These are phyloP conservation scores for Amphilophus citrinellus DNA, from an alignment of 2,113 vertebrate genomes.

Conservation along the genomic window DNA sequence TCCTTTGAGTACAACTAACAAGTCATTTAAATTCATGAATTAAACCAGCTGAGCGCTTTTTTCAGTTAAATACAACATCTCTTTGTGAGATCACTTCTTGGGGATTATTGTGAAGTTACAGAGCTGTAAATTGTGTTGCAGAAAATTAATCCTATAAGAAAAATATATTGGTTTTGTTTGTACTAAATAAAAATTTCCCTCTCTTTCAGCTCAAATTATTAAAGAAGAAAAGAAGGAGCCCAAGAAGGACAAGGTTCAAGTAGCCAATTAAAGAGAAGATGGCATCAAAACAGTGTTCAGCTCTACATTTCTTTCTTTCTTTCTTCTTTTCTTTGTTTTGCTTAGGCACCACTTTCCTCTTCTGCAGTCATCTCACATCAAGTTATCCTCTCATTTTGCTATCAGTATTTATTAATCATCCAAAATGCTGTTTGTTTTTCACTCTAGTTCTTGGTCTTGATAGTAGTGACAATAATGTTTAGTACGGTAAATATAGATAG, in stretches of 20 bases:
- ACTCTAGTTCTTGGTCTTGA: neutral
- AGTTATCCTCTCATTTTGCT: neutral
- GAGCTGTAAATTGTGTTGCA: neutral
- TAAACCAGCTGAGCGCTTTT: neutral
- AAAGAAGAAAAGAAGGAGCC: slow-evolving; percentile 78
- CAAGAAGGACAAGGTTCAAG: slow-evolving; percentile 41
- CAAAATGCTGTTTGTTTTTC: neutral
- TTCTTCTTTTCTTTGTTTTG: neutral
- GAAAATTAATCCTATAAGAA: slow-evolving; percentile 1
- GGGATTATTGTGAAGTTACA: neutral
- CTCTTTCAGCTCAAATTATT: slow-evolving; percentile 73
- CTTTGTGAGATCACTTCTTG: neutral
- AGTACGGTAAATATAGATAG: neutral
- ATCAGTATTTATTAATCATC: slow-evolving; percentile 6
- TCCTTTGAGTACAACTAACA: neutral
- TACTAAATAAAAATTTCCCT: neutral
- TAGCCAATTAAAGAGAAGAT: slow-evolving; percentile 22
- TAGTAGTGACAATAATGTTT: neutral
- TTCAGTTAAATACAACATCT: neutral
- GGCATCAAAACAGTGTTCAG: slow-evolving; percentile 24
- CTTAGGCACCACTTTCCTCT: neutral
- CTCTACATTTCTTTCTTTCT: neutral
- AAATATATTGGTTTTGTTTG: too few relatives aligned
- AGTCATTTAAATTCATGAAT: neutral
- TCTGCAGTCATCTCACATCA: slow-evolving; percentile 13